Evolutionary conservation across 2,113 vertebrate genomes (phyloP), one percentile per base, ranked within the genome.

Genomic region (Symphodus melops): DNA sequence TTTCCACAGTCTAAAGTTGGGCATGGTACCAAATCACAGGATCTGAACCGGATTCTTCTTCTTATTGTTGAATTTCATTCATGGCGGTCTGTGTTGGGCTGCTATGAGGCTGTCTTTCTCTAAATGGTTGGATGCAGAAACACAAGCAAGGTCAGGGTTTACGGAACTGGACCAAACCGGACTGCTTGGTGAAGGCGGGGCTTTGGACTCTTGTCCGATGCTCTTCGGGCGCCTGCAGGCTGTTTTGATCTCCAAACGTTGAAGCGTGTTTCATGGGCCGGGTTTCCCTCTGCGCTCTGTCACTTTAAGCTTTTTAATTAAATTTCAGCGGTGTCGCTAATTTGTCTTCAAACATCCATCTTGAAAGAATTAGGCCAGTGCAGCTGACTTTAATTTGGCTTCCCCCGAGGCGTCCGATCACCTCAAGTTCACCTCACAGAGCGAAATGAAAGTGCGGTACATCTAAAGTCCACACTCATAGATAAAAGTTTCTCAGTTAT

Each of bases 301-400:
- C 61, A 28, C 17, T 68, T 16, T 20, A 3, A 42, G 20, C 19
- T 28, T 51, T 44, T 79, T 54, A 51, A 53, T 82, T 72, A 64
- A 37, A 14, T 72, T 33, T 48, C 62, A 20, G 19, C 0, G 17
- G 25, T 28, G 46, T 60, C 57, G 1, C 52, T 58, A 36, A 74
- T 46, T 41, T 72, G 1, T 65, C 59, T 60, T 70, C 25, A 21
- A 56, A 28, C 6, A 1, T 8, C 8, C 36, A 23, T 54, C 68
- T 62, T 57, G 52, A 9, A 12, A 39, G 60, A 77, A 13, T 66
- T 42, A 23, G 41, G 12, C 33, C 75, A 72, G 10, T 54, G 61
- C 60, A 8, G 42, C 42, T 51, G 13, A 12, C 39, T 57, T 69
- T 33, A 44, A 33, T 60, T 59, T 41, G 11, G 17, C 46, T 28